These are phyloP conservation scores for Blastobasis lacticolella DNA, from an alignment of 2,888 invertebrate species.

Conservation along the genomic window DNA sequence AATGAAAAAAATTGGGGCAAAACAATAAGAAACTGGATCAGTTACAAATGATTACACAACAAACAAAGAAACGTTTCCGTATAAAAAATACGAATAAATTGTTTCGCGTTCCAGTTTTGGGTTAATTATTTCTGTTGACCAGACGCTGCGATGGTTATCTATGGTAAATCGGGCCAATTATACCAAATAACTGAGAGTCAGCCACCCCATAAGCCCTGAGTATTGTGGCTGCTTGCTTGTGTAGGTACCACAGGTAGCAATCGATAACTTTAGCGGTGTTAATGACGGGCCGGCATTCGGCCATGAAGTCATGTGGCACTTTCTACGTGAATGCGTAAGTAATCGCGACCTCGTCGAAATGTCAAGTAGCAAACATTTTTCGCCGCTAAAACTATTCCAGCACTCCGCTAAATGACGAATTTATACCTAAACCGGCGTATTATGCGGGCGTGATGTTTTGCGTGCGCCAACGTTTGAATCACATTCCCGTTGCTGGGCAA, in stretches of 20 bases:
- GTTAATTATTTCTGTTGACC: constrained; percentile 17
- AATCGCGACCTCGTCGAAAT: constrained; percentile 11
- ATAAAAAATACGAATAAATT: constrained; percentile 11
- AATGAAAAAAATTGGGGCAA: constrained; percentile 6
- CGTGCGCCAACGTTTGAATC: constrained; percentile 3
- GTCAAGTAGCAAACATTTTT: constrained; percentile 11
- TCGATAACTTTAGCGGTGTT: constrained; percentile 25
- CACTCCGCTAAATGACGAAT: neutral
- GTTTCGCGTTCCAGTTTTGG: constrained; percentile 12
- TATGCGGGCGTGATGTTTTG: neutral
- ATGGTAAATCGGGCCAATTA: constrained; percentile 34
- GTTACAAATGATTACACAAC: constrained; percentile 1
- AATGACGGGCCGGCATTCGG: constrained; percentile 16
- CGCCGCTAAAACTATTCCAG: constrained; percentile 9
- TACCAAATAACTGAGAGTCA: constrained; percentile 30
- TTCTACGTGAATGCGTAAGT: constrained; percentile 10
- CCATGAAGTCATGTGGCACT: constrained; percentile 15
- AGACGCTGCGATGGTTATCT: constrained; percentile 28
- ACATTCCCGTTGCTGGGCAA: constrained; percentile 6
- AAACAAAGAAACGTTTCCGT: constrained; percentile 1
- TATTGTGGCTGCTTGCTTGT: constrained; percentile 12
- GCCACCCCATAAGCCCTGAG: constrained; percentile 33
- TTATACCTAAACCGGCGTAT: neutral
- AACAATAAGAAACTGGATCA: constrained; percentile 5
- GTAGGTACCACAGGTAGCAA: constrained; percentile 12